A percentile compares a stretch with the other conserved stretches of the same genome.
phyloP scores from a whole-genome alignment of 2,888 invertebrate species.

The Spisula solida region DNA sequence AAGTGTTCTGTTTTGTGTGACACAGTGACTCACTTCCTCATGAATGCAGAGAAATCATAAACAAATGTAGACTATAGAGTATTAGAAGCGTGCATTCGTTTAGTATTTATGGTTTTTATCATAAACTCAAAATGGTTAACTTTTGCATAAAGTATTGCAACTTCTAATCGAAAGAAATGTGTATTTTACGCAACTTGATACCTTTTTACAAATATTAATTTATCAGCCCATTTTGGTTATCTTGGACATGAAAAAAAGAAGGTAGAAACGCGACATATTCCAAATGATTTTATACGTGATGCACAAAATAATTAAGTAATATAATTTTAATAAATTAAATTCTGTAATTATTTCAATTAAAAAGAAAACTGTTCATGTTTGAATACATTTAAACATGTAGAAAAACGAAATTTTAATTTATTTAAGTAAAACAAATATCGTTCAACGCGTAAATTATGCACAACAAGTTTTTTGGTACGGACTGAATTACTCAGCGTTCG shows the following conservation, averaged over 20 bases:
- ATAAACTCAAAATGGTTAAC: background rate
- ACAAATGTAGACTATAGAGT: background rate
- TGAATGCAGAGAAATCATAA: slow-evolving; percentile 20
- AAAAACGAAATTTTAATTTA: background rate
- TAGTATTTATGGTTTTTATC: background rate
- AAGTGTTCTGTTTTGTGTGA: too few species aligned
- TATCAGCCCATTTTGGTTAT: slow-evolving; percentile 20
- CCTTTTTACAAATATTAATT: slow-evolving; percentile 4
- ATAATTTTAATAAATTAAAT: background rate
- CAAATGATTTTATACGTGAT: slow-evolving; percentile 4
- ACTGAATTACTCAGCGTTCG: slow-evolving; percentile 18
- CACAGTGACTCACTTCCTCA: slow-evolving; percentile 22
- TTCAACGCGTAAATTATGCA: background rate
- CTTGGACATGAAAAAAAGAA: background rate
- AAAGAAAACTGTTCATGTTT: background rate
- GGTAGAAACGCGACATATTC: background rate
- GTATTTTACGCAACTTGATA: slow-evolving; percentile 13
- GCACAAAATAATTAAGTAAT: background rate
- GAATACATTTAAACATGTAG: background rate
- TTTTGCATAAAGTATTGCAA: background rate
- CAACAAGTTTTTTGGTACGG: slow-evolving; percentile 19
- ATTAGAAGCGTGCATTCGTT: background rate
- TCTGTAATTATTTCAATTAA: background rate
- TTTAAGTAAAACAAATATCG: background rate
- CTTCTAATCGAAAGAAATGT: background rate